Evolutionary conservation across 2,797 vertebrate species (phyloP).

Genomic region (Megalops cyprinoides): DNA sequence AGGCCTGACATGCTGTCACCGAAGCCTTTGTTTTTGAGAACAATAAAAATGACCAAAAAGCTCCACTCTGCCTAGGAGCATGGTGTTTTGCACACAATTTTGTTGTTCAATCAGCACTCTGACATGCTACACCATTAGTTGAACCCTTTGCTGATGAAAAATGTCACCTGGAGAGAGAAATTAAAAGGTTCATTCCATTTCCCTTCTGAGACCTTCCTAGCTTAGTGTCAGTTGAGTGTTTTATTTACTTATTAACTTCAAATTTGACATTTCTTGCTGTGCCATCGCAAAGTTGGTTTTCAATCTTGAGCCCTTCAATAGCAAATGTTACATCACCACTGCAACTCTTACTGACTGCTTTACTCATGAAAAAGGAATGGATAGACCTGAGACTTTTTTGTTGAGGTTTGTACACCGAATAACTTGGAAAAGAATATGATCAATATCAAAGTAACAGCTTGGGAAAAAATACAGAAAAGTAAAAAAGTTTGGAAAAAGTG

Average conservation of each 20-base stretch:
- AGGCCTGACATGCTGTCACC: constrained; percentile 46
- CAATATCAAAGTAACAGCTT: background rate
- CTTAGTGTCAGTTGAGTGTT: background rate
- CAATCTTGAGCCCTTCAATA: background rate
- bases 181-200: background rate
- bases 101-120: constrained; percentile 13
- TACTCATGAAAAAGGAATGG: background rate
- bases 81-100: background rate
- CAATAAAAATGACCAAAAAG: constrained; percentile 35
- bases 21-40: constrained; percentile 37
- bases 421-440: background rate
- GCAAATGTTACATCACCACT: background rate
- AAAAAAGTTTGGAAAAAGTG: too few relatives aligned
- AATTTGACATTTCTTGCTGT: constrained; percentile 12
- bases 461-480: background rate
- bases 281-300: background rate
- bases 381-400: background rate
- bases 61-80: background rate
- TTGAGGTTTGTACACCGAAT: background rate
- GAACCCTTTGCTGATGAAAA: constrained; percentile 26
- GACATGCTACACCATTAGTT: constrained; percentile 17
- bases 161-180: constrained; percentile 25
- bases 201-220: constrained; percentile 14
- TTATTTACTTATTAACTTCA: constrained; percentile 15
- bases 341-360: constrained; percentile 6